phyloP scores from a whole-genome alignment of 2,888 invertebrate genomes.

The Cerceris ruficornis region DNA sequence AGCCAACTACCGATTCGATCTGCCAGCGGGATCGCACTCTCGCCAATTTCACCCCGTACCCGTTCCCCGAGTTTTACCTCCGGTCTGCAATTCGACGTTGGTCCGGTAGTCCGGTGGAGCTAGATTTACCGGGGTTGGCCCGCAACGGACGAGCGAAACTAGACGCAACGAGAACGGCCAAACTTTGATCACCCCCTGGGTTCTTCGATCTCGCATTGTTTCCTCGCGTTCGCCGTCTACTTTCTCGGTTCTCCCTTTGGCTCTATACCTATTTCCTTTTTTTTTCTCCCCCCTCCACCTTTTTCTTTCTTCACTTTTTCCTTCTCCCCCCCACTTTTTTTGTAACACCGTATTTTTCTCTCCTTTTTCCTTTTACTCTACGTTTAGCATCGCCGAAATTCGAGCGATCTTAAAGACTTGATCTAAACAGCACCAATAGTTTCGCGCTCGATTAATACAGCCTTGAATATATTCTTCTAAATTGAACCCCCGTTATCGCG shows the following conservation, averaged over 20 bases:
- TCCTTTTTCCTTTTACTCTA: constrained; percentile 14
- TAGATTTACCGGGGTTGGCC: constrained; percentile 56
- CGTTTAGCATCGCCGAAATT: constrained; percentile 25
- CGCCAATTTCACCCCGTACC: constrained; percentile 49
- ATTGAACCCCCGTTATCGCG: not conserved
- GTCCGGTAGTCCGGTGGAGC: constrained; percentile 49
- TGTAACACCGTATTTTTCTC: not conserved
- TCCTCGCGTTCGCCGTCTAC: constrained; percentile 13
- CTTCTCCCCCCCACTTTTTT: not conserved
- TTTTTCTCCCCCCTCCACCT: not conserved
- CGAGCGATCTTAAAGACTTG: constrained; percentile 48
- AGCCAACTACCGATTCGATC: constrained; percentile 56
- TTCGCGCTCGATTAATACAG: constrained; percentile 29
- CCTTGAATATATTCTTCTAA: not conserved
- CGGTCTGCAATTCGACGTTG: constrained; percentile 14
- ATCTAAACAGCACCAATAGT: constrained; percentile 64
- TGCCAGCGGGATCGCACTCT: constrained; percentile 42
- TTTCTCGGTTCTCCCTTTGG: not conserved
- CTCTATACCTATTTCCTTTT: not conserved
- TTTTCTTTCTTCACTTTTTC: constrained; percentile 12
- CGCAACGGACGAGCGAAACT: constrained; percentile 55
- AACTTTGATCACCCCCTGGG: constrained; percentile 60
- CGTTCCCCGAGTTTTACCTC: constrained; percentile 44
- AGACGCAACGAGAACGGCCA: constrained; percentile 48
- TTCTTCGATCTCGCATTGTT: constrained; percentile 54